Base-by-base conservation (phyloP, 2,113 vertebrate species). In the Leptocoma aspasia region DNA sequence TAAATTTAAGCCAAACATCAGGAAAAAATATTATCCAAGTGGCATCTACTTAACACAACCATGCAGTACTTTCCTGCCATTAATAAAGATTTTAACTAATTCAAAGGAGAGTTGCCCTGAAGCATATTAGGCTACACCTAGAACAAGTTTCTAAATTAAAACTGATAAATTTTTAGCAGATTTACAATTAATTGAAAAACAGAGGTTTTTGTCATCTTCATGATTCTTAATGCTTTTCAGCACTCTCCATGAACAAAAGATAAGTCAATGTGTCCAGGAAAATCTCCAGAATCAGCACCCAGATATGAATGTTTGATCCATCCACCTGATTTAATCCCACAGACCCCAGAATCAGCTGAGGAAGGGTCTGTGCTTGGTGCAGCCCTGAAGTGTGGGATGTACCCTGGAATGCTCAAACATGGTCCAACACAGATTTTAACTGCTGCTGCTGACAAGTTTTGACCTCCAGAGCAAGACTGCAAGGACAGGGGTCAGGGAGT, bases 381-480 rank as follows among this genome's bases (percentile, higher is more conserved):
- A 8, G 3, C 13, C 20, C 49, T 3, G 1, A 28, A n/a, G 41
- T 3, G 37, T 21, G n/a, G 9, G 22, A 33, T 7, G 21, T 30
- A 16, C 39, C 35, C 54, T 3, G 9, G 33, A 49, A 28, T 26
- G 19, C 39, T 49, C 59, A 31, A 13, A 77, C 31, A 13, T 21
- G 27, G 11, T 26, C 68, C 68, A 82, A 6, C 33, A 33, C 23
- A 47, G 31, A 30, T 81, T 93, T 70, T 23, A 39, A 41, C 30
- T 66, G 64, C 47, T 89, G 85, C 24, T 88, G 47, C 44, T 83
- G 54, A 14, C 12, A 57, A 39, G 35, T 54, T 93, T 73, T 92
- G 83, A 71, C 94, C 82, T 96, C 94, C 82, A 52, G 50, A 83
- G 11, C 33, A 83, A 72, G 77, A 81, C 45, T 73, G 47, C 56